phyloP scores from a whole-genome alignment of 2,113 vertebrate species.

The Semicossyphus pulcher region DNA sequence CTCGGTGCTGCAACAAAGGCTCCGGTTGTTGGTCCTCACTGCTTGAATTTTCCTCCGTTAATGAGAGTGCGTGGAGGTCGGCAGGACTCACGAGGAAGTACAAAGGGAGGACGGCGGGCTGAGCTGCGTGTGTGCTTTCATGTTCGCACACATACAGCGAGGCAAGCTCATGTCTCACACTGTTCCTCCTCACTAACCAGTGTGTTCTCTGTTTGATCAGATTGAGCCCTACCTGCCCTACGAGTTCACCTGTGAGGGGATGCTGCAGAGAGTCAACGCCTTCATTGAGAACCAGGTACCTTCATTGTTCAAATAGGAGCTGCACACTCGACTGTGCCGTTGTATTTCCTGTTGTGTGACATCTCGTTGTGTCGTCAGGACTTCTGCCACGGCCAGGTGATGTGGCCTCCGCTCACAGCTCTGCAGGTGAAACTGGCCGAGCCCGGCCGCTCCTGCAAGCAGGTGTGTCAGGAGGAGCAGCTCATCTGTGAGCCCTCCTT shows the following conservation, averaged over 20 bases:
- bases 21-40: conserved; percentile 37
- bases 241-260: conserved; percentile 98
- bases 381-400: conserved; percentile 98
- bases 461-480: conserved; percentile 96
- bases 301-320: too few species aligned
- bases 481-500: conserved; percentile 98
- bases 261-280: conserved; percentile 97
- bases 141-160: too few species aligned
- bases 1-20: conserved; percentile 45
- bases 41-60: conserved; percentile 37
- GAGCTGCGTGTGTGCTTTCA: not conserved
- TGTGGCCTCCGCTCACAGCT: conserved; percentile 96
- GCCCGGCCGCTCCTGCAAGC: conserved; percentile 93
- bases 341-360: conserved; percentile 4
- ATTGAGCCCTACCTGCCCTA: conserved; percentile 98
- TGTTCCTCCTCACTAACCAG: too few species aligned
- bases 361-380: conserved; percentile 82
- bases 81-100: not conserved
- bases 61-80: conserved; percentile 3
- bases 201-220: conserved; percentile 75
- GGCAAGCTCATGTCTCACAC: too few species aligned
- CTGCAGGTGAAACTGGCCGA: conserved; percentile 94
- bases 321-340: not conserved
- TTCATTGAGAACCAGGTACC: conserved; percentile 98
- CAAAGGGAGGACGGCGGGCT: conserved; percentile 8